Percentiles rank a stretch among this genome's conserved stretches.
Evolutionary conservation across 2,888 invertebrate genomes (phyloP).

Genomic region (Digitonthophagus gazella): DNA sequence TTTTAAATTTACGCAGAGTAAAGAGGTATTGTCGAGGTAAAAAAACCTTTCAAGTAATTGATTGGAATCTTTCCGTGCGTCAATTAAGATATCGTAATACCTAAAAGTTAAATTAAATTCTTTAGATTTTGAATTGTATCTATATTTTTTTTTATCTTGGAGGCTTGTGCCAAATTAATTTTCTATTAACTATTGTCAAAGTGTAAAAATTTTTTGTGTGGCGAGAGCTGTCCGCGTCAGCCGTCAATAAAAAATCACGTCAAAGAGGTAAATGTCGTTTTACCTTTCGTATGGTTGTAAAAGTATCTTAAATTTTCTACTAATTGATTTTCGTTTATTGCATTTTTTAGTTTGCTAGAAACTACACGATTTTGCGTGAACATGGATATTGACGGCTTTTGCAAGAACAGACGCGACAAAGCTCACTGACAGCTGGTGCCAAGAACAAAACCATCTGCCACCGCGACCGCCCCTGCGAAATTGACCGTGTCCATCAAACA

Average conservation of each 20-base stretch:
- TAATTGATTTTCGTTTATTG: neutral
- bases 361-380: constrained; percentile 1
- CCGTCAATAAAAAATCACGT: constrained; percentile 6
- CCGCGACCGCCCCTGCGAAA: constrained; percentile 6
- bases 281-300: neutral
- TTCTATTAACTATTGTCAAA: too few species aligned
- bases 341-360: neutral
- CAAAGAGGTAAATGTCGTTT: constrained; percentile 10
- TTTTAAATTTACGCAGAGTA: too few species aligned
- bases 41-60: too few species aligned
- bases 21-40: too few species aligned
- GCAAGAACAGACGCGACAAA: neutral
- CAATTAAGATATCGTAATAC: too few species aligned
- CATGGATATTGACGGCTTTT: constrained; percentile 4
- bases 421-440: constrained; percentile 6
- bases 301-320: neutral
- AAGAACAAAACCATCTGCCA: constrained; percentile 1
- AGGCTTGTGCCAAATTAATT: too few species aligned
- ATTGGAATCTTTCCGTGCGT: too few species aligned
- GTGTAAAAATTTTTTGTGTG: too few species aligned
- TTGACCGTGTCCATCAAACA: neutral
- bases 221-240: neutral
- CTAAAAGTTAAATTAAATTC: too few species aligned
- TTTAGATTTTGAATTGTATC: too few species aligned
- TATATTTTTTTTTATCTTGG: too few species aligned